Percentiles rank a stretch among this genome's conserved stretches.
These are phyloP conservation scores for Poeciliopsis presidionis DNA, from an alignment of 2,797 vertebrate genomes.

Conservation along the genomic window DNA sequence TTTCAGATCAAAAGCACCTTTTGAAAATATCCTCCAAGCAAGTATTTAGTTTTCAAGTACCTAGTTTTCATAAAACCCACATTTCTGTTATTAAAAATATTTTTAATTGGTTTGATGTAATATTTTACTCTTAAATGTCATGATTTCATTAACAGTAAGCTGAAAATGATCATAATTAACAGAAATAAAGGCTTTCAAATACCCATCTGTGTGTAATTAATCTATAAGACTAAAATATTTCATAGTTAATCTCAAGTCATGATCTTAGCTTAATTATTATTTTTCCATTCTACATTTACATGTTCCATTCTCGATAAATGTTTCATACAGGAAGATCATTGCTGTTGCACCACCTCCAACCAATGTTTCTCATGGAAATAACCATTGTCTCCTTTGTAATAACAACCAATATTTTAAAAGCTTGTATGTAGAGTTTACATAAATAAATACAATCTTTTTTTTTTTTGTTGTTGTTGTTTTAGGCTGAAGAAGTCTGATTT, in stretches of 20 bases:
- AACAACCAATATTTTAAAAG: neutral
- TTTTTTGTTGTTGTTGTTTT: conserved; percentile 26
- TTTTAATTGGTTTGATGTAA: neutral
- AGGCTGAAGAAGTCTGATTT: conserved; percentile 1
- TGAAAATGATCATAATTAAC: neutral
- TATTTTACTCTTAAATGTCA: neutral
- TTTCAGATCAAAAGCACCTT: neutral
- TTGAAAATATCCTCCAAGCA: neutral
- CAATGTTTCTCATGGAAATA: neutral
- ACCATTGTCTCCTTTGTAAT: neutral
- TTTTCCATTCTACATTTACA: neutral
- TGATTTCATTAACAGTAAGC: neutral
- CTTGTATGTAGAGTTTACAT: neutral
- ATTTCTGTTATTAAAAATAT: neutral
- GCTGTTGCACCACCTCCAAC: neutral
- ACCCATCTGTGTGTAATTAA: neutral
- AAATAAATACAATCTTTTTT: neutral
- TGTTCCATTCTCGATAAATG: neutral
- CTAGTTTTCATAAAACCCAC: neutral
- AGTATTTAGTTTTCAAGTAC: neutral
- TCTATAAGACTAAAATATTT: neutral
- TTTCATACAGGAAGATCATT: neutral
- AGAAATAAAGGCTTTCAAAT: neutral
- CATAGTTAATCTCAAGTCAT: neutral
- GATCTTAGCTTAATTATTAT: neutral